Evolutionary conservation across 2,888 invertebrate genomes (phyloP).

Genomic region (Melieria picta): DNA sequence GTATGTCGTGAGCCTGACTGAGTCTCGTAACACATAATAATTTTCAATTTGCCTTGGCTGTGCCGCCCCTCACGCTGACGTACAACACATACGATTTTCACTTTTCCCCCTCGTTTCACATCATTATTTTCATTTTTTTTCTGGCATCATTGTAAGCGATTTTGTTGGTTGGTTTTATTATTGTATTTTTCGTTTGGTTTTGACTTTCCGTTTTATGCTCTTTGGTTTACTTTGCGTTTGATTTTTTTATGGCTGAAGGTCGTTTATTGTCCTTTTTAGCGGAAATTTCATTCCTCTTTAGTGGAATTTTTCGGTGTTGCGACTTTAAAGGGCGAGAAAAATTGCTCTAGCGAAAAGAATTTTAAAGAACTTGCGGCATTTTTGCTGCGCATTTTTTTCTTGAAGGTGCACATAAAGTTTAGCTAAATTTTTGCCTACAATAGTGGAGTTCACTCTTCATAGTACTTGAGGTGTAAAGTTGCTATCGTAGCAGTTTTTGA

Average conservation of each 20-base stretch:
- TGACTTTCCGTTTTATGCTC: not conserved
- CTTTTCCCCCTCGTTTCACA: not conserved
- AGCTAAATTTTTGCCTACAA: too few relatives aligned
- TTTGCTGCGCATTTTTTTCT: too few relatives aligned
- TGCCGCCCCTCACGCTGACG: not conserved
- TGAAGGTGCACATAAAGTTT: too few relatives aligned
- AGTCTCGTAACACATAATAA: constrained; percentile 5
- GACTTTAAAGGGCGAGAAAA: too few relatives aligned
- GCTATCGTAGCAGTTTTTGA: too few relatives aligned
- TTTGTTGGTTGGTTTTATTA: constrained; percentile 3
- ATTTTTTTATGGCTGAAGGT: constrained; percentile 23
- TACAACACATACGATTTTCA: constrained; percentile 13
- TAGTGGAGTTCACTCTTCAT: too few relatives aligned
- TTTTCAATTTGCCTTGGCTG: not conserved
- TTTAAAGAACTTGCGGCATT: too few relatives aligned
- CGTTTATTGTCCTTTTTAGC: constrained; percentile 37
- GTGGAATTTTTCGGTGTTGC: too few relatives aligned
- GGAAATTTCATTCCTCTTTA: not conserved
- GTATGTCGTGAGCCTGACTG: not conserved
- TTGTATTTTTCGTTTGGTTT: not conserved
- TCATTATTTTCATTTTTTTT: not conserved
- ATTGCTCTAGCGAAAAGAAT: too few relatives aligned
- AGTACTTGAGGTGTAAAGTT: too few relatives aligned
- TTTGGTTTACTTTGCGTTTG: not conserved
- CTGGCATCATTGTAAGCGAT: not conserved